Evolutionary conservation across 2,888 invertebrate species (phyloP).

Genomic region (Amblyjoppa fuscipennis): DNA sequence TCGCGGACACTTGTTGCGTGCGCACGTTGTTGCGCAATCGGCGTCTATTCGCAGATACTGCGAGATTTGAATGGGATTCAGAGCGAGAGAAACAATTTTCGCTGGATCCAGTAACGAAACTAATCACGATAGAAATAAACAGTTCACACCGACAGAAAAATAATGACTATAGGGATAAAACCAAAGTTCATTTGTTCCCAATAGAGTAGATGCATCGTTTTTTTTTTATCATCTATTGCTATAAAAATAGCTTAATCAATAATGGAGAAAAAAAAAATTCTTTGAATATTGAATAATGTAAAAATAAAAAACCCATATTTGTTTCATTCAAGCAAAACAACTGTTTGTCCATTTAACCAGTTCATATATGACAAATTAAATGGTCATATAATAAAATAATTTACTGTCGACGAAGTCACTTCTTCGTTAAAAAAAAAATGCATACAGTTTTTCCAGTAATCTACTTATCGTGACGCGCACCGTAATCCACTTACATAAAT

Average conservation of each 20-base stretch:
- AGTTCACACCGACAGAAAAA: background rate
- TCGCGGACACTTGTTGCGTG: slow-evolving; percentile 62
- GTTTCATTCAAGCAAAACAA: too few relatives aligned
- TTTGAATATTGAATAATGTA: too few relatives aligned
- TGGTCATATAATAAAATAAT: background rate
- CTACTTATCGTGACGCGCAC: too few relatives aligned
- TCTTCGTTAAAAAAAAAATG: background rate
- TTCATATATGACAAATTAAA: too few relatives aligned
- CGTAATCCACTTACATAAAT: background rate
- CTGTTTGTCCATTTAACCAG: background rate
- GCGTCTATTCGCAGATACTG: background rate
- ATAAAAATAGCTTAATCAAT: too few relatives aligned
- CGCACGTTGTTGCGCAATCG: slow-evolving; percentile 49
- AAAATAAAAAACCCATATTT: too few relatives aligned
- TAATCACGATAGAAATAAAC: background rate
- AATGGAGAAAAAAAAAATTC: too few relatives aligned
- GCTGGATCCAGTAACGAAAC: background rate
- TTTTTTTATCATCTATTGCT: too few relatives aligned
- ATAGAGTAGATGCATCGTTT: background rate
- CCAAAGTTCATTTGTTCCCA: background rate
- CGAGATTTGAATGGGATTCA: background rate
- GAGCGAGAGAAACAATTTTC: background rate
- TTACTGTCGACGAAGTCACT: background rate
- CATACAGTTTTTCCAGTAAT: too few relatives aligned
- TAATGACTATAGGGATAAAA: background rate